A percentile compares a stretch with the other conserved stretches of the same genome.
These are phyloP conservation scores for Arrhopalites spinosus DNA, from an alignment of 2,888 invertebrate genomes.

Conservation along the genomic window DNA sequence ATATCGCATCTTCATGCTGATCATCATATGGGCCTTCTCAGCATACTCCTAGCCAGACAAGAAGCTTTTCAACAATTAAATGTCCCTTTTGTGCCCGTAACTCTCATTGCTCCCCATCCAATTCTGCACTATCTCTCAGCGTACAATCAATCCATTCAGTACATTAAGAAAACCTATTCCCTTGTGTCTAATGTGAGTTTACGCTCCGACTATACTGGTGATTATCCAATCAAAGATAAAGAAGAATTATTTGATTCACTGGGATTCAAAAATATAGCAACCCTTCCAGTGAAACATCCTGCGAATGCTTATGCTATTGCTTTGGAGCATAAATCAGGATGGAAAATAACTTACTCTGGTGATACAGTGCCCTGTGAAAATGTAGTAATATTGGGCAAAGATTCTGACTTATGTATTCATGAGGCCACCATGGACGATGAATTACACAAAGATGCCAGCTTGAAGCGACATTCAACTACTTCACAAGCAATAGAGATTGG, in stretches of 20 bases:
- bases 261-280: conserved; percentile 62
- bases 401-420: conserved; percentile 89
- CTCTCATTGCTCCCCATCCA: conserved; percentile 75
- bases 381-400: conserved; percentile 74
- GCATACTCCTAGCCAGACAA: conserved; percentile 71
- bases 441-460: conserved; percentile 73
- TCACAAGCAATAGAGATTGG: conserved; percentile 77
- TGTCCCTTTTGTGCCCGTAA: conserved; percentile 61
- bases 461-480: conserved; percentile 85
- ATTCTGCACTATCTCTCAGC: conserved; percentile 75
- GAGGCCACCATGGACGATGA: conserved; percentile 98
- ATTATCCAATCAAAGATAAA: conserved; percentile 20
- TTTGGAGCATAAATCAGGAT: conserved; percentile 63
- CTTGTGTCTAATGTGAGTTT: conserved; percentile 68
- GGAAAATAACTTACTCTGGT: conserved; percentile 91
- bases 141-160: conserved; percentile 74
- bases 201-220: neutral
- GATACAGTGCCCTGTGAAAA: conserved; percentile 88
- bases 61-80: conserved; percentile 60
- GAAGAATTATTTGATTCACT: conserved; percentile 57
- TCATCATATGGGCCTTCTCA: conserved; percentile 88
- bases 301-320: conserved; percentile 80
- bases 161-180: conserved; percentile 66
- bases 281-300: conserved; percentile 79
- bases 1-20: conserved; percentile 97